Evolutionary conservation across 2,888 invertebrate genomes (phyloP), one percentile per base, ranked within the genome.

Genomic region (Copidosoma aretas): DNA sequence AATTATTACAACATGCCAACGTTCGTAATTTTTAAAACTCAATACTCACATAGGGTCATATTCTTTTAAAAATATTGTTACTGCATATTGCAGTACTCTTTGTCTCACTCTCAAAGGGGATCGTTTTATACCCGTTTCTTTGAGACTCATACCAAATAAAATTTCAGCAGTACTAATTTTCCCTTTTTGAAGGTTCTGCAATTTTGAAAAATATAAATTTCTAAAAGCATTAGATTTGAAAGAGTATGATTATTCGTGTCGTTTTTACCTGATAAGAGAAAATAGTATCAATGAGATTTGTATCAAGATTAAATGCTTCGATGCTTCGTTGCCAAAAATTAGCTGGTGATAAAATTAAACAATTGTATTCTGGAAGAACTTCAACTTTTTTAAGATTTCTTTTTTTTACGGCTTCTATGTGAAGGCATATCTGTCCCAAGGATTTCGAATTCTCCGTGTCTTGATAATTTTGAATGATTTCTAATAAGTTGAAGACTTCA

Each of bases 321-420:
- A 90, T 86, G 82, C 93, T 93, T 81, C 94, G 92, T 75, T 91
- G 91, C 98, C 98, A 98, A 68, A 98, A 88, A 85, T 95, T 96
- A 10, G 95, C 96, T 0, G 97, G 98, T 0, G 97, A 97, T 12
- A 98, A 85, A 51, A 95, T 86, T 32, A 98, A 87, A 83, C 98
- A 98, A 82, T 91, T 93, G 82, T 95, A 97, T 82, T 97, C 93
- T 0, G 98, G 97, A 73, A 98, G 86, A 65, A 93, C 87, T 62
- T 85, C 86, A 49, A 90, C 88, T 70, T 88, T 86, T 73, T 88
- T 87, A 3, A 84, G 78, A 75, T 88, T 87, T 15, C 84, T 85
- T 60, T 89, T 87, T 78, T 92, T 91, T 10, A 93, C 89, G 69
- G 91, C 90, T 81, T 93, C 94, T 64, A 96, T 91, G 80, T 94